Evolutionary conservation across 23 tunicate species (phyloP).

Genomic region (Trididemnum miniatum): DNA sequence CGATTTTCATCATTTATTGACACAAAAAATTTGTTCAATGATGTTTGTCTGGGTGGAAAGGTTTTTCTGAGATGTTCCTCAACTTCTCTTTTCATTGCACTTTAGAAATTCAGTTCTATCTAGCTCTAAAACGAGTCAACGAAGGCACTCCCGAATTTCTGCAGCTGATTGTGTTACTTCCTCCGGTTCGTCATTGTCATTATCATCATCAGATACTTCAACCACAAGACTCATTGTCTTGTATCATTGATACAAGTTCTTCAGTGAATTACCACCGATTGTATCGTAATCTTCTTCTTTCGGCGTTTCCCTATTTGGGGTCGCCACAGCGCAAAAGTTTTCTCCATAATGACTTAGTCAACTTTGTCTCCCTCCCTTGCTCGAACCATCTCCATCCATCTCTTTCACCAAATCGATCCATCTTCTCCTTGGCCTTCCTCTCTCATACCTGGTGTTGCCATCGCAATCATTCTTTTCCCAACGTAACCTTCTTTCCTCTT

Average conservation of each 20-base stretch:
- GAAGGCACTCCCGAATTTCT: constrained; percentile 47
- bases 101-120: constrained; percentile 33
- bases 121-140: constrained; percentile 18
- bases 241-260: constrained; percentile 33
- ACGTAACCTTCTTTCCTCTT: too few species aligned
- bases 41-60: constrained; percentile 42
- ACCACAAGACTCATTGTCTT: constrained; percentile 23
- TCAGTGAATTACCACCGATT: constrained; percentile 29
- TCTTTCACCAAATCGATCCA: too few species aligned
- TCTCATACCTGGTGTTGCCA: too few species aligned
- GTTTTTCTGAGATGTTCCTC: constrained; percentile 35
- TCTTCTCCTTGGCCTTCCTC: too few species aligned
- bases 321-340: too few species aligned
- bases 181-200: constrained; percentile 39
- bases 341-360: too few species aligned
- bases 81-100: constrained; percentile 35
- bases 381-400: too few species aligned
- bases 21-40: constrained; percentile 35
- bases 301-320: too few species aligned
- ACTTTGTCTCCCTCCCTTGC: too few species aligned
- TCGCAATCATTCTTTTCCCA: too few species aligned
- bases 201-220: constrained; percentile 21
- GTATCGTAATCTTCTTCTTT: too few species aligned
- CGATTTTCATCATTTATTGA: constrained; percentile 25
- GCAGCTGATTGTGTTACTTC: constrained; percentile 40